Evolutionary conservation across 2,888 invertebrate species (phyloP).

Genomic region (Eupithecia abbreviata): DNA sequence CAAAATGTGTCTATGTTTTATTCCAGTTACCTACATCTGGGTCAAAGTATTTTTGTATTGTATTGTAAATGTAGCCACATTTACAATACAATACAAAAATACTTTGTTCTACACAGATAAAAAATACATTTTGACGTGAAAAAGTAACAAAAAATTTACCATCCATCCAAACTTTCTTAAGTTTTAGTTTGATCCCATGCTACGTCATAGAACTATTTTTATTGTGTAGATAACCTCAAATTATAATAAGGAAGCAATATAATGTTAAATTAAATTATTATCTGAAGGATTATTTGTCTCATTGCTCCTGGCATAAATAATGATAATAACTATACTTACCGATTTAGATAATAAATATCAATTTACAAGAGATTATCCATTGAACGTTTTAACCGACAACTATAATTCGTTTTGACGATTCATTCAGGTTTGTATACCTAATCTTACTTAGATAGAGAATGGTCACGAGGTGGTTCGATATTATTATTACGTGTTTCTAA

Average conservation of each 20-base stretch:
- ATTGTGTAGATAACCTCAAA: not conserved
- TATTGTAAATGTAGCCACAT: too few species aligned
- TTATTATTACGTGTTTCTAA: too few species aligned
- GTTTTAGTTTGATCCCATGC: not conserved
- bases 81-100: too few species aligned
- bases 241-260: not conserved
- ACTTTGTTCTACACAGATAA: too few species aligned
- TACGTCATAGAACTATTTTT: not conserved
- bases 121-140: too few species aligned
- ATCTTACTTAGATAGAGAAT: not conserved
- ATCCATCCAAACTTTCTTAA: too few species aligned
- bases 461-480: not conserved
- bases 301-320: slow-evolving; percentile 2
- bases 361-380: not conserved
- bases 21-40: too few species aligned
- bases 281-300: not conserved
- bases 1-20: too few species aligned
- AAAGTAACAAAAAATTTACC: too few species aligned
- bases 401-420: not conserved
- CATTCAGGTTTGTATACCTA: too few species aligned
- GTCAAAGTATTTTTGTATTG: too few species aligned
- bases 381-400: not conserved
- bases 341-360: not conserved
- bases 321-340: slow-evolving; percentile 3
- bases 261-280: slow-evolving; percentile 4